A percentile compares a stretch with the other conserved stretches of the same genome.
phyloP scores from a whole-genome alignment of 1,140 invertebrate species.

The Drosophila tristis region DNA sequence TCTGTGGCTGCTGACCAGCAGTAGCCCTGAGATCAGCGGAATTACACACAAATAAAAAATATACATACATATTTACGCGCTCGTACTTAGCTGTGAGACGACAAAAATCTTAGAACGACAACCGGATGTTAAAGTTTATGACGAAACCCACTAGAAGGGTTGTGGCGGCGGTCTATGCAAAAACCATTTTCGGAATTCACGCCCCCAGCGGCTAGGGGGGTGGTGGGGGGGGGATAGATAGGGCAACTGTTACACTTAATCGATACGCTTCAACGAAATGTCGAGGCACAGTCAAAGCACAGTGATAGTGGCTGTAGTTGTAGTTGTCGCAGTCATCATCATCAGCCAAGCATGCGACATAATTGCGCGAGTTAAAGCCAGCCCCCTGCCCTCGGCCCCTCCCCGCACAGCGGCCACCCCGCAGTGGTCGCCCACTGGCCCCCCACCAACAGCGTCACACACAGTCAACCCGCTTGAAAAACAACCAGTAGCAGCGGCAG shows the following conservation, averaged over 20 bases:
- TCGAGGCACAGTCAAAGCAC: conserved; percentile 44
- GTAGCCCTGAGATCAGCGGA: conserved; percentile 69
- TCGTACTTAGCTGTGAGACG: conserved; percentile 21
- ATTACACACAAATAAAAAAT: conserved; percentile 28
- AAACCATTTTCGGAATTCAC: conserved; percentile 49
- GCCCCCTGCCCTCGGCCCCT: conserved; percentile 42
- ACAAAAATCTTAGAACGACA: conserved; percentile 73
- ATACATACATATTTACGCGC: conserved; percentile 4
- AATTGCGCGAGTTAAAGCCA: conserved; percentile 81
- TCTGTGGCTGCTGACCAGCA: conserved; percentile 48
- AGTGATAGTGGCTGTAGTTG: conserved; percentile 49
- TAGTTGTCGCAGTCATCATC: conserved; percentile 81
- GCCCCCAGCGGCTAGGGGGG: not conserved
- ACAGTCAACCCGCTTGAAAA: conserved; percentile 60
- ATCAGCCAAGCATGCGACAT: conserved; percentile 84
- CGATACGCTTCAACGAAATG: conserved; percentile 75
- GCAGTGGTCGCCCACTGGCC: conserved; percentile 37
- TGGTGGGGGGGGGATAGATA: conserved; percentile 21
- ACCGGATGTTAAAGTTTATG: conserved; percentile 78
- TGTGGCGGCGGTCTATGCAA: conserved; percentile 45
- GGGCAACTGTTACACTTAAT: conserved; percentile 66
- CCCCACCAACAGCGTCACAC: conserved; percentile 12
- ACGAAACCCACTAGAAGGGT: conserved; percentile 24
- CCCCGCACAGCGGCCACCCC: conserved; percentile 1
- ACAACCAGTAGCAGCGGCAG: conserved; percentile 44